phyloP scores from a whole-genome alignment of 2,888 invertebrate genomes.

The Elmis aenea region DNA sequence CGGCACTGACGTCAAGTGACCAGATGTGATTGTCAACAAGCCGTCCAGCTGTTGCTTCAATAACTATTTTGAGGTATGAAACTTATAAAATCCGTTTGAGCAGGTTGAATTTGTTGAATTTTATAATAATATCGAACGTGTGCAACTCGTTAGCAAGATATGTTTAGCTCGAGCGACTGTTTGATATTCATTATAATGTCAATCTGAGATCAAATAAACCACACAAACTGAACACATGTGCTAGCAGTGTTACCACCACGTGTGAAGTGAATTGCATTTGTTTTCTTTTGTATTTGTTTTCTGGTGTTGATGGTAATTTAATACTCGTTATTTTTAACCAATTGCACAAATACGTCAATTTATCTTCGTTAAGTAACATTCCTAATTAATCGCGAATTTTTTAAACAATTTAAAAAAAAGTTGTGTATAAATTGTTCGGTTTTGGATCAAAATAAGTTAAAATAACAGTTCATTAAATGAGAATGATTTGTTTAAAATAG shows the following conservation, averaged over 20 bases:
- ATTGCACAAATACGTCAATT: too few species aligned
- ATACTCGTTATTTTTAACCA: too few species aligned
- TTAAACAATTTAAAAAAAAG: not conserved
- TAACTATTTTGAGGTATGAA: slow-evolving; percentile 29
- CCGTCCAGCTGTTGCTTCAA: slow-evolving; percentile 31
- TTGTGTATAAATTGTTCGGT: too few species aligned
- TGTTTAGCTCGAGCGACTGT: slow-evolving; percentile 26
- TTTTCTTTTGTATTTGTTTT: slow-evolving; percentile 33
- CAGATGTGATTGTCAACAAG: slow-evolving; percentile 33
- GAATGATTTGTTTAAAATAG: too few species aligned
- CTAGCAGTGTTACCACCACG: slow-evolving; percentile 29
- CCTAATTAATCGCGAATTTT: not conserved
- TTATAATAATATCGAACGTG: slow-evolving; percentile 26
- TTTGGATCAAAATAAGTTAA: too few species aligned
- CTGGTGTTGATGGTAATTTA: slow-evolving; percentile 24
- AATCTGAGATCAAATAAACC: slow-evolving; percentile 33
- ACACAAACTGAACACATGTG: slow-evolving; percentile 26
- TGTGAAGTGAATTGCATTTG: slow-evolving; percentile 34
- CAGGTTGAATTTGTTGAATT: slow-evolving; percentile 27
- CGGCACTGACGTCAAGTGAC: slow-evolving; percentile 33
- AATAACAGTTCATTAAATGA: too few species aligned
- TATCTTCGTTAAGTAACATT: too few species aligned
- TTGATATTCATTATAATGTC: slow-evolving; percentile 32
- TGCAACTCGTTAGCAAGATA: slow-evolving; percentile 27
- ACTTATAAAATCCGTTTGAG: slow-evolving; percentile 18